phyloP scores from a whole-genome alignment of 2,888 invertebrate genomes.

The Drosophila colorata region DNA sequence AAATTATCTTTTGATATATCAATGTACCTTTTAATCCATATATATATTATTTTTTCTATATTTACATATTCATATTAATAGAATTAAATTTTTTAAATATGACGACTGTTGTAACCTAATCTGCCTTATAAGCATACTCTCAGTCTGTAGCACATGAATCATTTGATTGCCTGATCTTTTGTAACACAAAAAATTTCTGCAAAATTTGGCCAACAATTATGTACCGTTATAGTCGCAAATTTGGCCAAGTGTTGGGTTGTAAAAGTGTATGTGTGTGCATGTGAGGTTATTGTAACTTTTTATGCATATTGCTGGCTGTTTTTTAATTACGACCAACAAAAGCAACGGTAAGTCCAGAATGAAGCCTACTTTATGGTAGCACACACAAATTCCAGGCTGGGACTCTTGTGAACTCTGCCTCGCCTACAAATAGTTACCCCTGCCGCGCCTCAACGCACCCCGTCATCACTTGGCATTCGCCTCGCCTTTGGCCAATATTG shows the following conservation, averaged over 20 bases:
- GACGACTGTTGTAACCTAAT: too few relatives aligned
- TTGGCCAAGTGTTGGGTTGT: background rate
- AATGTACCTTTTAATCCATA: too few relatives aligned
- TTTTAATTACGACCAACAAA: constrained; percentile 51
- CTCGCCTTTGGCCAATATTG: constrained; percentile 78
- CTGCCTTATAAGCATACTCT: too few relatives aligned
- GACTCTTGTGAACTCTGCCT: constrained; percentile 19
- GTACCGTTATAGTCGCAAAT: background rate
- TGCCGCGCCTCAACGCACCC: background rate
- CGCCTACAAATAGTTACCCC: constrained; percentile 60
- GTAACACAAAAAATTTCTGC: background rate
- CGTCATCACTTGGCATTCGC: constrained; percentile 25
- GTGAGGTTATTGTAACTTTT: constrained; percentile 27
- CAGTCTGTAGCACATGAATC: too few relatives aligned
- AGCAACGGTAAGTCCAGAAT: constrained; percentile 13
- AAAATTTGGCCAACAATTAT: constrained; percentile 1
- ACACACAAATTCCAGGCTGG: constrained; percentile 8
- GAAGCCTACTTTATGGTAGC: constrained; percentile 5
- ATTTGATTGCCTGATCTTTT: background rate
- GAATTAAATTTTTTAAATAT: too few relatives aligned
- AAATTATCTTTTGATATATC: too few relatives aligned
- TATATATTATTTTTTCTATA: too few relatives aligned
- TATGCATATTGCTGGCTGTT: constrained; percentile 35
- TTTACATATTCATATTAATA: too few relatives aligned
- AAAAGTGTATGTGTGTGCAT: background rate